Evolutionary conservation across 23 tunicate species (phyloP).

Genomic region (Trididemnum miniatum): DNA sequence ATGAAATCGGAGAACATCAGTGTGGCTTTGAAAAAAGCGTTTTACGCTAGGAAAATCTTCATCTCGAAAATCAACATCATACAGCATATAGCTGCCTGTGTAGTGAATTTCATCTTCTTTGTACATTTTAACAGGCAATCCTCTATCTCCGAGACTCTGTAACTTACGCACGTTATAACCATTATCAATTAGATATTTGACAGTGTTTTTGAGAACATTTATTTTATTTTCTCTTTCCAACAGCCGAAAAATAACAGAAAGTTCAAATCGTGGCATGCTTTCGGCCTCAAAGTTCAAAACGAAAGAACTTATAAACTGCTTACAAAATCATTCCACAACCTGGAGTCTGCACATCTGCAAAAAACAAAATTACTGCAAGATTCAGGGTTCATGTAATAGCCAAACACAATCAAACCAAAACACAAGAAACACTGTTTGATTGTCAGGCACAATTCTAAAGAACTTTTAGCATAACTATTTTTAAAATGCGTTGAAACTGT

Average conservation of each 20-base stretch:
- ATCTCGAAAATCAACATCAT: constrained; percentile 51
- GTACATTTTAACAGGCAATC: constrained; percentile 45
- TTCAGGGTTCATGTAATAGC: too few relatives aligned
- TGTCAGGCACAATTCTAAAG: too few relatives aligned
- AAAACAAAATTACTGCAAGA: too few relatives aligned
- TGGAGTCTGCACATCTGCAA: too few relatives aligned
- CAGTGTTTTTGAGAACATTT: constrained; percentile 38
- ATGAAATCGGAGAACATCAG: constrained; percentile 40
- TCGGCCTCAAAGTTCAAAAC: too few relatives aligned
- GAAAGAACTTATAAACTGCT: too few relatives aligned
- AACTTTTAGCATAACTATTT: too few relatives aligned
- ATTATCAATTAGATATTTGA: constrained; percentile 32
- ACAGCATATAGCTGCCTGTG: constrained; percentile 55
- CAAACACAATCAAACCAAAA: too few relatives aligned
- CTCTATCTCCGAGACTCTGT: constrained; percentile 72
- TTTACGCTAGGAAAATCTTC: background rate
- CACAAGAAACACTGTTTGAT: too few relatives aligned
- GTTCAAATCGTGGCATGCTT: constrained; percentile 82
- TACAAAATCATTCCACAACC: too few relatives aligned
- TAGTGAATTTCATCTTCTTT: constrained; percentile 13
- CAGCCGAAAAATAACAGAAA: constrained; percentile 54
- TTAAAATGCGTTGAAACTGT: too few relatives aligned
- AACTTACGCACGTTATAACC: constrained; percentile 79
- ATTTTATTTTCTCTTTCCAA: constrained; percentile 50
- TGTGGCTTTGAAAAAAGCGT: constrained; percentile 33